Conservation (phyloP, 2,113 vertebrate genomes). For the Emydocephalus ijimae region DNA sequence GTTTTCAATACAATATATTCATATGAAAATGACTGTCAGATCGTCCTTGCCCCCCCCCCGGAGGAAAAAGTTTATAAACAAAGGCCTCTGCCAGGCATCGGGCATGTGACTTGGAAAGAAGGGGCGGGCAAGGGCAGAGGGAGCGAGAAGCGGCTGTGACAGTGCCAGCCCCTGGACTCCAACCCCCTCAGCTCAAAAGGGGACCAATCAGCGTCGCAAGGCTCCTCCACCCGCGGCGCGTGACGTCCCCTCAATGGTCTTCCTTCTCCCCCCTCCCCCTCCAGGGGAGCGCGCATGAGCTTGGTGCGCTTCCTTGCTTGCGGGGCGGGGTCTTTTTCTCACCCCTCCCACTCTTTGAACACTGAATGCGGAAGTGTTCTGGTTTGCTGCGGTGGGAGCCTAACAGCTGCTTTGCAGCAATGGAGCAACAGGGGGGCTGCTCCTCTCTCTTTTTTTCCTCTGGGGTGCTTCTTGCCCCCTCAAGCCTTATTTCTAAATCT, state of each 20-base stretch:
- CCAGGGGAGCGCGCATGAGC: neutral
- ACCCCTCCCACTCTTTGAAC: too few species aligned
- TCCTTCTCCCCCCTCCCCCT: too few species aligned
- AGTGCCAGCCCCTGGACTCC: too few species aligned
- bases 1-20: too few species aligned
- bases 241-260: neutral
- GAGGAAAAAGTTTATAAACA: conserved; percentile 83
- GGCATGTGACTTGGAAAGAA: conserved; percentile 73
- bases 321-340: neutral
- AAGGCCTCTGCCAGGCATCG: conserved; percentile 56
- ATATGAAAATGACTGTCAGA: too few species aligned
- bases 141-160: neutral
- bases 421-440: too few species aligned
- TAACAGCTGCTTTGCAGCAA: neutral
- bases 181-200: neutral
- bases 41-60: conserved; percentile 43
- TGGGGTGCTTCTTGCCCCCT: neutral
- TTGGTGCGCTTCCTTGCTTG: neutral
- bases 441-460: too few species aligned
- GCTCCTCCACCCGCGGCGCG: neutral
- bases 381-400: too few species aligned
- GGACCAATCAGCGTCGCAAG: too few species aligned
- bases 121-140: neutral
- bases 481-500: neutral
- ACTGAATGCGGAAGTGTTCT: neutral